These are phyloP conservation scores for Drosophila varians DNA, from an alignment of 1,140 invertebrate species.

Conservation along the genomic window DNA sequence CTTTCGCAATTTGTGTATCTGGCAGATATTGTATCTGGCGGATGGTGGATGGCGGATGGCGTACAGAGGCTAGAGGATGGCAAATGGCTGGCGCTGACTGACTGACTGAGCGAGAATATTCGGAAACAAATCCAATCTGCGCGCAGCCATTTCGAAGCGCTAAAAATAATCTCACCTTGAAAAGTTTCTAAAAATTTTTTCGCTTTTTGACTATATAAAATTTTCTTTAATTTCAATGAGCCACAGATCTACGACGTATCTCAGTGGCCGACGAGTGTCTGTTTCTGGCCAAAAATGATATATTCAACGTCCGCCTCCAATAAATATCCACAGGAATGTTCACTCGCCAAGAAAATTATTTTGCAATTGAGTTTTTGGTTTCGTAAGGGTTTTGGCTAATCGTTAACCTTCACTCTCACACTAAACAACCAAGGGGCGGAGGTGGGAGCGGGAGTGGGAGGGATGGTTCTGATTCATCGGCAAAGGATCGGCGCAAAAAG, in stretches of 20 bases:
- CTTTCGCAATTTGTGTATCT: constrained; percentile 65
- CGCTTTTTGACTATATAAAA: constrained; percentile 56
- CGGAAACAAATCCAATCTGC: constrained; percentile 72
- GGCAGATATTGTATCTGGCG: constrained; percentile 55
- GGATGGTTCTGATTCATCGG: constrained; percentile 14
- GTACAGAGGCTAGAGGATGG: too few species aligned
- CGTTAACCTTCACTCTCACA: constrained; percentile 62
- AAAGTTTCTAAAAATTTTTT: constrained; percentile 79
- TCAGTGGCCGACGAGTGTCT: constrained; percentile 1
- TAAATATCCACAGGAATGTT: constrained; percentile 32
- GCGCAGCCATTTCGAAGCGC: constrained; percentile 74
- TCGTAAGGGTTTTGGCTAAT: constrained; percentile 51
- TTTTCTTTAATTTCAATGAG: constrained; percentile 55
- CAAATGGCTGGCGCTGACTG: constrained; percentile 22
- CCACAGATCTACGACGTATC: constrained; percentile 50
- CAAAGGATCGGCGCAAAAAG: constrained; percentile 1
- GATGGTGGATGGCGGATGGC: constrained; percentile 34
- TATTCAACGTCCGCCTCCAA: constrained; percentile 13
- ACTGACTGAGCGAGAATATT: constrained; percentile 48
- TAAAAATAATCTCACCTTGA: constrained; percentile 84
- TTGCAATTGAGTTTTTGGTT: constrained; percentile 44
- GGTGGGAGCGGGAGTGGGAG: not conserved
- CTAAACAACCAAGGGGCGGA: constrained; percentile 11
- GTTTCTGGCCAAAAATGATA: constrained; percentile 50
- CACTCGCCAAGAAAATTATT: constrained; percentile 59